phyloP scores from a whole-genome alignment of 2,797 vertebrate genomes.

The Vireo griseus region DNA sequence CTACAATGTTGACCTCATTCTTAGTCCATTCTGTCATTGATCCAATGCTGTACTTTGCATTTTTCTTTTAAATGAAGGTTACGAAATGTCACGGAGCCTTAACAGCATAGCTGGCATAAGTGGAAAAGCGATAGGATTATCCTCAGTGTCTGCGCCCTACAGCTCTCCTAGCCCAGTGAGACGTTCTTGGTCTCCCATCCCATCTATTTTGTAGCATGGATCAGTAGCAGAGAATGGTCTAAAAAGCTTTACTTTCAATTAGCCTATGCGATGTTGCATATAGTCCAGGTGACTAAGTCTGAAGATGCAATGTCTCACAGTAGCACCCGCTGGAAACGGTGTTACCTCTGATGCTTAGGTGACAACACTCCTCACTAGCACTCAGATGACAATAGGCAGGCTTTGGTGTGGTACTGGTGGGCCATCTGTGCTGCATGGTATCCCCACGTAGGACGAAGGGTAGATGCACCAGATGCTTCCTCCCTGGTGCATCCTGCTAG shows the following conservation, averaged over 20 bases:
- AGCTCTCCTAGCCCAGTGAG: slow-evolving; percentile 88
- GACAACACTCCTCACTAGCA: slow-evolving; percentile 59
- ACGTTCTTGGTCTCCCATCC: slow-evolving; percentile 87
- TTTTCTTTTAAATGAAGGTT: slow-evolving; percentile 91
- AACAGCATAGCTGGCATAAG: slow-evolving; percentile 88
- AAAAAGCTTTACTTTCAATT: slow-evolving; percentile 76
- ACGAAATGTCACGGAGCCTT: slow-evolving; percentile 91
- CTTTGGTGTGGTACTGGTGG: slow-evolving; percentile 52
- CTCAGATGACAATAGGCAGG: slow-evolving; percentile 61
- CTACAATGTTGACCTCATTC: slow-evolving; percentile 75
- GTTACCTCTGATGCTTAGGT: slow-evolving; percentile 68
- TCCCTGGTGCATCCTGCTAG: slow-evolving; percentile 62
- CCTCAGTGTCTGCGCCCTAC: slow-evolving; percentile 88
- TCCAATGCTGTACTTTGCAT: slow-evolving; percentile 88
- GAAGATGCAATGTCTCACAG: slow-evolving; percentile 66
- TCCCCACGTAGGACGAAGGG: slow-evolving; percentile 60
- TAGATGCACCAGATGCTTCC: slow-evolving; percentile 59
- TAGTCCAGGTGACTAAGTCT: slow-evolving; percentile 67
- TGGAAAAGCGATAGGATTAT: slow-evolving; percentile 84
- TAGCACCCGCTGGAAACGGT: slow-evolving; percentile 53
- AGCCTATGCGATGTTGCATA: slow-evolving; percentile 76
- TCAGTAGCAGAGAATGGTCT: slow-evolving; percentile 86
- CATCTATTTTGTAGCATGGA: slow-evolving; percentile 91
- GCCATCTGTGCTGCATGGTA: slow-evolving; percentile 70
- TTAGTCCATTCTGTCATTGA: slow-evolving; percentile 79